Conservation (phyloP, 2,888 invertebrate genomes). For the Microdon myrmicae region DNA sequence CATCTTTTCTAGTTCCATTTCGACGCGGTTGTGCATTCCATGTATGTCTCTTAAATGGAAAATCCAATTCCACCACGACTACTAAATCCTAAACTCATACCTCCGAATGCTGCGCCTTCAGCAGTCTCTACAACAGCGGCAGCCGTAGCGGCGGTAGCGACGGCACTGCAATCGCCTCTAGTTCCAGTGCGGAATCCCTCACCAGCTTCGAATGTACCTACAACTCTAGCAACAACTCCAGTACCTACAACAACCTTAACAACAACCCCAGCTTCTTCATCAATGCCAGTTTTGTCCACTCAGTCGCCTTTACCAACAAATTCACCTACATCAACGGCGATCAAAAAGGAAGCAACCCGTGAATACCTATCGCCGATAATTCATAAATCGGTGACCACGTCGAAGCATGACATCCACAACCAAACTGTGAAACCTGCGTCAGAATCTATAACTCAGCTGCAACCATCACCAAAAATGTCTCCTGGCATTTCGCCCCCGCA, state of each 20-base stretch:
- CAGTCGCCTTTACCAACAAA: slow-evolving; percentile 57
- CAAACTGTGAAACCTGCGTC: slow-evolving; percentile 27
- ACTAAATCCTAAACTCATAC: slow-evolving; percentile 59
- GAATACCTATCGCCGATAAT: slow-evolving; percentile 54
- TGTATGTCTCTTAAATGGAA: slow-evolving; percentile 60
- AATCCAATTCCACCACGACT: slow-evolving; percentile 58
- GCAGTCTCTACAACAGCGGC: background rate
- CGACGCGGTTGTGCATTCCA: slow-evolving; percentile 59
- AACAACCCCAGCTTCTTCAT: too few species aligned
- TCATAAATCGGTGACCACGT: slow-evolving; percentile 12
- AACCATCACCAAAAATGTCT: slow-evolving; percentile 46
- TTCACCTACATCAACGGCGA: slow-evolving; percentile 32
- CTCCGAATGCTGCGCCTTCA: slow-evolving; percentile 49
- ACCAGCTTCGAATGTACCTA: too few species aligned
- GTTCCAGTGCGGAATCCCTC: too few species aligned
- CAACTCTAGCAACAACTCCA: background rate
- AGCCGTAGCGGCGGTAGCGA: background rate
- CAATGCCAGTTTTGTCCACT: too few species aligned
- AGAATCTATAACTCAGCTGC: slow-evolving; percentile 45
- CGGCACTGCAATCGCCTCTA: too few species aligned
- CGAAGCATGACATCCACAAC: slow-evolving; percentile 35
- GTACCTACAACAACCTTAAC: slow-evolving; percentile 20
- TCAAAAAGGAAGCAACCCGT: slow-evolving; percentile 54
- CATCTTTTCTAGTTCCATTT: slow-evolving; percentile 63
- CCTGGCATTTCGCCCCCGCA: slow-evolving; percentile 42